Conservation (phyloP, 2,113 vertebrate genomes). For the Mormyrus lacerda region DNA sequence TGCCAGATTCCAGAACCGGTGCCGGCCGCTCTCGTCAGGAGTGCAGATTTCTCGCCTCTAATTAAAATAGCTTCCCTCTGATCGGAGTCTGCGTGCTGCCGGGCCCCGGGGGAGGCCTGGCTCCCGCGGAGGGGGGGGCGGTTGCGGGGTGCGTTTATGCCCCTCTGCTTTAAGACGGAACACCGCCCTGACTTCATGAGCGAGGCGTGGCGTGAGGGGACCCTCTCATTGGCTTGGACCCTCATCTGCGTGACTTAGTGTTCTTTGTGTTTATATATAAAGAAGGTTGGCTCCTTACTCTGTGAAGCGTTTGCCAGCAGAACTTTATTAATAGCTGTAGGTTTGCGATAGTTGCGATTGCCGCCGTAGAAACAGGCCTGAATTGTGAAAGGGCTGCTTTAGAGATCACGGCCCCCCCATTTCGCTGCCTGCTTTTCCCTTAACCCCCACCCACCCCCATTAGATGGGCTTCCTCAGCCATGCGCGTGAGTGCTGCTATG, state of each 20-base stretch:
- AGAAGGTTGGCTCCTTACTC: not conserved
- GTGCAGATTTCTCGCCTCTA: slow-evolving; percentile 25
- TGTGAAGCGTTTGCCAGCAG: not conserved
- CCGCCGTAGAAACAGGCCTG: not conserved
- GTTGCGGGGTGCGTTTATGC: not conserved
- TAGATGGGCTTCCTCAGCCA: not conserved
- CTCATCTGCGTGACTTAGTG: not conserved
- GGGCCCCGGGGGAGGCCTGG: not conserved
- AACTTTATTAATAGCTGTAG: not conserved
- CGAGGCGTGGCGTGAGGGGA: not conserved
- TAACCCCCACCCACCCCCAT: not conserved
- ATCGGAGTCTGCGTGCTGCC: not conserved
- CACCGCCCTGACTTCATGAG: not conserved
- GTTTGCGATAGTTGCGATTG: not conserved
- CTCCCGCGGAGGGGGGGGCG: not conserved
- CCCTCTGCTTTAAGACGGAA: not conserved
- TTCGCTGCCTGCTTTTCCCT: not conserved
- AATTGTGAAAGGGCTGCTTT: not conserved
- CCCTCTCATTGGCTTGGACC: not conserved
- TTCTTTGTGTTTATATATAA: not conserved
- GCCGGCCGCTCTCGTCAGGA: slow-evolving; percentile 3
- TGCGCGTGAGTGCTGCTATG: not conserved
- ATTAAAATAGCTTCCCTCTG: slow-evolving; percentile 31
- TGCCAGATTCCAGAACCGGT: not conserved
- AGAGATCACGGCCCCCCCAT: not conserved